phyloP scores from a whole-genome alignment of 1,140 invertebrate species.

The Diplogasteroides magnus region DNA sequence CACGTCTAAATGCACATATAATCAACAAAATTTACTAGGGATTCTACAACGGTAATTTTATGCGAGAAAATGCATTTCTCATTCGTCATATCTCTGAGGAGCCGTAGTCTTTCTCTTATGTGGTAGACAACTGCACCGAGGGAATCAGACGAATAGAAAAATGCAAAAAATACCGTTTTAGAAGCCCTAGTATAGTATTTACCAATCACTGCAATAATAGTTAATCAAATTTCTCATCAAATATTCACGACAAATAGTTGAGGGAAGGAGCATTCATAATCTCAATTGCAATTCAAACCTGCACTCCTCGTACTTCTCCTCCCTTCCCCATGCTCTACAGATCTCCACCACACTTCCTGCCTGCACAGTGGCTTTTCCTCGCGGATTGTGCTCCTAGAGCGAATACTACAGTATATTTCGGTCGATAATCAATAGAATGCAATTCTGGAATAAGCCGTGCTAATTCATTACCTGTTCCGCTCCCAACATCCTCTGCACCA shows the following conservation, averaged over 20 bases:
- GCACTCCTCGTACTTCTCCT: constrained; percentile 25
- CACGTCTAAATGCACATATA: constrained; percentile 1
- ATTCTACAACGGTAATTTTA: too few species aligned
- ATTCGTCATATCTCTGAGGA: neutral
- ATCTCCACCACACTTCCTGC: constrained; percentile 46
- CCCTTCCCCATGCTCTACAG: constrained; percentile 42
- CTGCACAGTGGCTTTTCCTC: constrained; percentile 43
- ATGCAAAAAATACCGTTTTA: neutral
- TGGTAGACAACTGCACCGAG: too few species aligned
- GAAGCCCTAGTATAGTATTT: constrained; percentile 8
- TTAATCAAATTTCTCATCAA: neutral
- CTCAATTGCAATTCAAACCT: constrained; percentile 7
- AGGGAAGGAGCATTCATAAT: constrained; percentile 17
- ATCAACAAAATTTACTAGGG: too few species aligned
- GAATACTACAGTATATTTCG: constrained; percentile 5
- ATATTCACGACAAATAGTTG: constrained; percentile 1
- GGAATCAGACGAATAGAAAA: too few species aligned
- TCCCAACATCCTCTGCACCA: constrained; percentile 59
- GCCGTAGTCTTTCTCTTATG: constrained; percentile 3
- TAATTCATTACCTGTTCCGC: constrained; percentile 40
- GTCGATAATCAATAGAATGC: constrained; percentile 12
- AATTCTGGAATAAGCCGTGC: neutral
- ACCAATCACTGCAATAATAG: too few species aligned
- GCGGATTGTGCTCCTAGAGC: constrained; percentile 47
- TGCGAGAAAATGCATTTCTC: too few species aligned